Base-by-base conservation (phyloP, 2,113 vertebrate species). In the Cyanoramphus novaezelandiae region DNA sequence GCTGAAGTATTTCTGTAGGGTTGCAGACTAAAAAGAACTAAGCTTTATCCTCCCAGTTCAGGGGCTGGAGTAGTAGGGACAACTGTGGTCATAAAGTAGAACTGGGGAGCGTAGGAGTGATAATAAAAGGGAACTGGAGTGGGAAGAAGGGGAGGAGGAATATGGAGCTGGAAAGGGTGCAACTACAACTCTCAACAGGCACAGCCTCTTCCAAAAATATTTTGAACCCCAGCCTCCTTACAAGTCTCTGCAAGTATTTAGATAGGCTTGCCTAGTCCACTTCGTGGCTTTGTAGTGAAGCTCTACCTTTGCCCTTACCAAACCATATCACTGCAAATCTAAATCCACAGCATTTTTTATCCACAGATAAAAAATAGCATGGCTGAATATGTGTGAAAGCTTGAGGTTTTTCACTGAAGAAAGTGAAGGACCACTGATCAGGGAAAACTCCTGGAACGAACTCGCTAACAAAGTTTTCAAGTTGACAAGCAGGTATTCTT, bases 91-190 rank as follows among this genome's bases (percentile, higher is more conserved):
- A 67, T 29, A 33, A 85, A 78, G 25, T 15, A 33, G 28, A 27
- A 52, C 0, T 8, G 24, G n/a, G 17, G 23, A 80, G 5, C 0
- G 0, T 10, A 55, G 64, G 59, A 83, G 28, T 21, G 21, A 9
- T 13, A 5, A 25, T 39, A 77, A 70, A 85, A 50, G 23, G 39
- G 8, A 86, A 43, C 3, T 28, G 33, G 35, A 59, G 41, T 64
- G 14, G 46, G 67, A 92, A 76, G 52, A 75, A 76, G 11, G 3
- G 7, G 9, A 88, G 19, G 13, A 91, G 11, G n/a, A 72, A 46
- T 41, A 74, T 17, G 28, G 55, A 80, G 6, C 13, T 67, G 41
- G 71, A 80, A 85, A 69, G 35, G 13, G 15, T 31, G 9, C 8
- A 91, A 18, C 35, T 68, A 33, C 37, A 79, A 59, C 29, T 90